A percentile compares a stretch with the other conserved stretches of the same genome.
Conservation (phyloP, 2,888 invertebrate species). For the Drosophila rellima region DNA sequence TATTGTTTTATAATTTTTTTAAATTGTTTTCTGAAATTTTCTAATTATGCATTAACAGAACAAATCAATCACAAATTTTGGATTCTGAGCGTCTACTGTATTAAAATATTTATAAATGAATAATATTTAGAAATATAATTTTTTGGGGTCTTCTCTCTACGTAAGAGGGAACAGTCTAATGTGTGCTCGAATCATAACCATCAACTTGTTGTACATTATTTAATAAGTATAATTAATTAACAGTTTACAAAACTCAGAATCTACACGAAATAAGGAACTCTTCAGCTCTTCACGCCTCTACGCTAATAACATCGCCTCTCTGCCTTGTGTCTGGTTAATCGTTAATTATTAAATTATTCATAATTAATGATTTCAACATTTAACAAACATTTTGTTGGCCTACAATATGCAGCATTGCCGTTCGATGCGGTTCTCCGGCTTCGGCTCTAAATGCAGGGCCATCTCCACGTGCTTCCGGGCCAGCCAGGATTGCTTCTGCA, state of each 20-base stretch:
- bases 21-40: no score
- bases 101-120: no score
- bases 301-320: constrained; percentile 12
- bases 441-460: constrained; percentile 84
- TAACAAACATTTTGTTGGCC: constrained; percentile 50
- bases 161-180: constrained; percentile 1
- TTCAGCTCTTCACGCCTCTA: constrained; percentile 30
- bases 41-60: no score
- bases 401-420: constrained; percentile 83
- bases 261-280: constrained; percentile 70
- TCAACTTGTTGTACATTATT: constrained; percentile 13
- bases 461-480: constrained; percentile 84
- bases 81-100: no score
- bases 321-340: constrained; percentile 10
- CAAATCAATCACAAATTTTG: neutral
- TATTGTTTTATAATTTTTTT: neutral
- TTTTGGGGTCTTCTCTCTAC: no score
- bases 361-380: constrained; percentile 38
- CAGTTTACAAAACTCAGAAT: constrained; percentile 53
- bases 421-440: constrained; percentile 81
- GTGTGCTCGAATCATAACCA: constrained; percentile 14
- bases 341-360: constrained; percentile 13
- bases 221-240: constrained; percentile 61
- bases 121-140: no score
- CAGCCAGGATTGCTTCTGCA: constrained; percentile 86